These are phyloP conservation scores for Halyomorpha halys DNA, from an alignment of 1,140 invertebrate species.

Conservation along the genomic window DNA sequence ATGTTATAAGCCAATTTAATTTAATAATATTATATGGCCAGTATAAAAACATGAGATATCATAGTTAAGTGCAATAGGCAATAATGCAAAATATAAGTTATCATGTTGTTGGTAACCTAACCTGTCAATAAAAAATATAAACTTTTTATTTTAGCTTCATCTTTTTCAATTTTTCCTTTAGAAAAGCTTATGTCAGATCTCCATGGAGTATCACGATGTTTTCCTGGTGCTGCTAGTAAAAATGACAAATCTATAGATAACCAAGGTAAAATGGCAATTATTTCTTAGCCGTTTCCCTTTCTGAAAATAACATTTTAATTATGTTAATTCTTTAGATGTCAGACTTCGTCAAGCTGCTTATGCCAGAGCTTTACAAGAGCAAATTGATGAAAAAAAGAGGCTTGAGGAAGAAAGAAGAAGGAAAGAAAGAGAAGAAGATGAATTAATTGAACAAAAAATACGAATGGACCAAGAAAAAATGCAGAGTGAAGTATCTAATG, in stretches of 20 bases:
- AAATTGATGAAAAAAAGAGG: constrained; percentile 23
- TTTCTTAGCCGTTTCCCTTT: neutral
- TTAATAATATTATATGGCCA: too few species aligned
- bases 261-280: too few species aligned
- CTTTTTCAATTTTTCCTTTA: constrained; percentile 1
- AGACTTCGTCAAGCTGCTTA: constrained; percentile 16
- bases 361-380: constrained; percentile 19
- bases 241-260: too few species aligned
- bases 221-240: constrained; percentile 1
- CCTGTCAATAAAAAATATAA: neutral
- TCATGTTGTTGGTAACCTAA: too few species aligned
- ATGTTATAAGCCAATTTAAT: too few species aligned
- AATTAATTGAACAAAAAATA: constrained; percentile 12
- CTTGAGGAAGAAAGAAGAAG: constrained; percentile 21
- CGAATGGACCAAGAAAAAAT: constrained; percentile 4
- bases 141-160: neutral
- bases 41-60: too few species aligned
- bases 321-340: constrained; percentile 8
- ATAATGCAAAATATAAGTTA: too few species aligned
- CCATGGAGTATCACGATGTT: constrained; percentile 12
- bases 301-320: neutral
- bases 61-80: too few species aligned
- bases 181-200: constrained; percentile 23
- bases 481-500: constrained; percentile 6
- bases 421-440: constrained; percentile 23